These are phyloP conservation scores for Pristis pectinata DNA, from an alignment of 2,797 vertebrate genomes.

Conservation along the genomic window DNA sequence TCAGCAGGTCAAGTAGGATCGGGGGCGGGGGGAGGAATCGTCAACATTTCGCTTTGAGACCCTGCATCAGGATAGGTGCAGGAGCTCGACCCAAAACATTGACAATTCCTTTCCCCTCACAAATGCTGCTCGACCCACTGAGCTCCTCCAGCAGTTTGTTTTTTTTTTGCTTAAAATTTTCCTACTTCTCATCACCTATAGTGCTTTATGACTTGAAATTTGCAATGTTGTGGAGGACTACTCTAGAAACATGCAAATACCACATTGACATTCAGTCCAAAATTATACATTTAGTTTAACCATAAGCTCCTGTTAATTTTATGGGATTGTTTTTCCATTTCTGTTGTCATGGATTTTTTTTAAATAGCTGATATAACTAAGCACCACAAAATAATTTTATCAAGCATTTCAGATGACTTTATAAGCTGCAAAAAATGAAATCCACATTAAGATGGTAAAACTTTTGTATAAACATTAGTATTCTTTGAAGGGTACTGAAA, in stretches of 20 bases:
- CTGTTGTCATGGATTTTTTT: too few species aligned
- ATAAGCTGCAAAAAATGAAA: background rate
- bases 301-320: background rate
- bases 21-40: too few species aligned
- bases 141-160: too few species aligned
- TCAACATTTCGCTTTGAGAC: too few species aligned
- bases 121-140: too few species aligned
- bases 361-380: too few species aligned
- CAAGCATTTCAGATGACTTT: background rate
- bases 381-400: background rate
- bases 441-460: background rate
- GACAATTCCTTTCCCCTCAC: too few species aligned
- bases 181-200: background rate
- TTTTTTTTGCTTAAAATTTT: background rate
- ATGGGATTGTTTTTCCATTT: background rate
- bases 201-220: background rate
- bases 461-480: background rate
- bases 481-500: background rate
- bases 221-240: background rate
- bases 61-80: too few species aligned
- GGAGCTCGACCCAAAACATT: too few species aligned
- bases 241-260: background rate
- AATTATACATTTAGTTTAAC: background rate
- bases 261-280: background rate
- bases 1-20: too few species aligned